Evolutionary conservation across 1,140 invertebrate genomes (phyloP).

Genomic region (Rhizoglyphus robini): DNA sequence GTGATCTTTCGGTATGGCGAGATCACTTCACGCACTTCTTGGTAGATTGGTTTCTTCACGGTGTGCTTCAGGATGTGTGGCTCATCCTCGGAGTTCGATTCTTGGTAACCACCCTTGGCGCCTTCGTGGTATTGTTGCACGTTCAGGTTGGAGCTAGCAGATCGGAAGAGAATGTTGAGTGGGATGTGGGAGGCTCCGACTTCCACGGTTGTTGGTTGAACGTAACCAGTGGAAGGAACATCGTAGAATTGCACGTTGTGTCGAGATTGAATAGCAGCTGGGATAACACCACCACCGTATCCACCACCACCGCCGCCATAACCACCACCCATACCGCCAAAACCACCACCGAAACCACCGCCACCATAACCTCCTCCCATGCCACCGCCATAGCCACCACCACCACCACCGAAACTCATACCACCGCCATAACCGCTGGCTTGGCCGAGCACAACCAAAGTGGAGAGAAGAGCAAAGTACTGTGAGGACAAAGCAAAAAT

Average conservation of each 20-base stretch:
- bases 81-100: neutral
- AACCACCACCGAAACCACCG: neutral
- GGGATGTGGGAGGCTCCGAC: conserved; percentile 13
- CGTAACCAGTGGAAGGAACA: no score
- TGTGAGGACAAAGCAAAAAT: no score
- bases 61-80: neutral
- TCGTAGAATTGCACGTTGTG: no score
- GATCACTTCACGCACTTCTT: no score
- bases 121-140: conserved; percentile 17
- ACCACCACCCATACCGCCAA: neutral
- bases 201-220: conserved; percentile 6
- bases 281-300: neutral
- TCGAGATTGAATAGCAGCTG: no score
- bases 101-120: conserved; percentile 5
- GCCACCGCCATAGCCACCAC: no score
- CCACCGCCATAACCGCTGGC: conserved; percentile 5
- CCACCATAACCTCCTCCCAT: neutral
- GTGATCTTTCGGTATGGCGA: no score
- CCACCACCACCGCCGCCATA: no score
- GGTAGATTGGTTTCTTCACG: neutral
- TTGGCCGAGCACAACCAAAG: no score
- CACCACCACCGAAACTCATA: no score
- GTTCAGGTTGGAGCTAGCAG: conserved; percentile 12
- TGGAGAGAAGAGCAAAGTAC: no score
- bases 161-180: no score